A percentile compares a stretch with the other conserved stretches of the same genome.
phyloP scores from a whole-genome alignment of 2,797 vertebrate genomes.

The Adrianichthys oophorus region DNA sequence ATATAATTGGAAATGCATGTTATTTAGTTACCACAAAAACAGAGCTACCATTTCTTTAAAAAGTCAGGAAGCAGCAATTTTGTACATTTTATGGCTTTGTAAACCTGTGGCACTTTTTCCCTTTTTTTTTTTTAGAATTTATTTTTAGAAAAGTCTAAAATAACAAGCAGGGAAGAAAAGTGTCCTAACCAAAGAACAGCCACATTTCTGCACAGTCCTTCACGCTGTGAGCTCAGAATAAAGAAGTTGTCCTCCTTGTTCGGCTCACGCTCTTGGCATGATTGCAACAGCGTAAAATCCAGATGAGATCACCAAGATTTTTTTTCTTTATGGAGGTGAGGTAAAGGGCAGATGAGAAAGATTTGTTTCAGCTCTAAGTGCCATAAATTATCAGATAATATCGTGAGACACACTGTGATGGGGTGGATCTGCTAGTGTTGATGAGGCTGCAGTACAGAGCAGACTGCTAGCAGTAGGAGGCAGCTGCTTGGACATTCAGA shows the following conservation, averaged over 20 bases:
- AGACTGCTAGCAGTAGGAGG: conserved; percentile 41
- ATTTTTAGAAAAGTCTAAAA: no score
- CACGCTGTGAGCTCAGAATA: background rate
- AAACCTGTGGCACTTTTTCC: no score
- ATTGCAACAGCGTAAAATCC: conserved; percentile 7
- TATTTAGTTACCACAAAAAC: no score
- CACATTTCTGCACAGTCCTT: background rate
- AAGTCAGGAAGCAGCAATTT: no score
- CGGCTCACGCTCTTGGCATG: conserved; percentile 5
- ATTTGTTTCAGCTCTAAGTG: conserved; percentile 5
- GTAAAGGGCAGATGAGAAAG: background rate
- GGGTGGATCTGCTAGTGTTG: conserved; percentile 35
- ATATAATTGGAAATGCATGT: no score
- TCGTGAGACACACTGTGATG: conserved; percentile 11
- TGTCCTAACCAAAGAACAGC: no score
- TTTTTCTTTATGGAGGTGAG: background rate
- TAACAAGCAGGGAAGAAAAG: no score
- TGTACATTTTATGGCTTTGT: no score
- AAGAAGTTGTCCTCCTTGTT: background rate
- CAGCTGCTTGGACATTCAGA: conserved; percentile 37
- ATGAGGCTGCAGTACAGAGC: conserved; percentile 34
- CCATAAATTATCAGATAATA: conserved; percentile 14
- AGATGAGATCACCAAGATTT: conserved; percentile 5
- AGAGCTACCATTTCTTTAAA: no score
- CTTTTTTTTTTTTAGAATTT: no score